phyloP scores from a whole-genome alignment of 2,113 vertebrate species.

The Asarcornis scutulata region DNA sequence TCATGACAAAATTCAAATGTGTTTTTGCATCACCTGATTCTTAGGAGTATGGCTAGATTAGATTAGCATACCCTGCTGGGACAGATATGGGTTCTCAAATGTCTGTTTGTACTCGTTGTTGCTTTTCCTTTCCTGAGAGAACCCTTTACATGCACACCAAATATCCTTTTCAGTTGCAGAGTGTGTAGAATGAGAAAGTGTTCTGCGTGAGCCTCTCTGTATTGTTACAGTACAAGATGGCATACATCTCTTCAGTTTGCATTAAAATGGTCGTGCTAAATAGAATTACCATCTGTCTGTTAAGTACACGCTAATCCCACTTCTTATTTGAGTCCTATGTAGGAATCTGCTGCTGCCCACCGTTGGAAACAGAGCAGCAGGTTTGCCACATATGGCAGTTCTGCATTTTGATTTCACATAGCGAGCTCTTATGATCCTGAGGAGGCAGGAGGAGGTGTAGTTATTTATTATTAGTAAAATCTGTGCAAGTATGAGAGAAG shows the following conservation, averaged over 20 bases:
- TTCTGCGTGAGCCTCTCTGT: not conserved
- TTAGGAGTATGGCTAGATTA: not conserved
- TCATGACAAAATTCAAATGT: not conserved
- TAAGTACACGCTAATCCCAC: not conserved
- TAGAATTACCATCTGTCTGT: not conserved
- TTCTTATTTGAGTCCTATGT: fast-evolving
- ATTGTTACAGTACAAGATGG: not conserved
- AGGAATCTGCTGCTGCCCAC: not conserved
- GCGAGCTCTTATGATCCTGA: not conserved
- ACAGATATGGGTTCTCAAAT: not conserved
- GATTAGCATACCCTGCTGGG: not conserved
- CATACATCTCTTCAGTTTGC: not conserved
- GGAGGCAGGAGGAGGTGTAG: not conserved
- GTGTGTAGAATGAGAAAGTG: not conserved
- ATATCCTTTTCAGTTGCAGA: not conserved
- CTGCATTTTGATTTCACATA: not conserved
- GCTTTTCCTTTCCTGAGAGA: not conserved
- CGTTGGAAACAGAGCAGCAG: not conserved
- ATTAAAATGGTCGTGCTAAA: not conserved
- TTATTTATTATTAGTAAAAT: not conserved
- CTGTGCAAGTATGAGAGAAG: not conserved
- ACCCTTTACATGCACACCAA: not conserved
- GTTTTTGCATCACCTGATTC: not conserved
- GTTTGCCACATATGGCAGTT: fast-evolving
- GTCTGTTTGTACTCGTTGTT: not conserved